Percentiles rank a stretch among this genome's conserved stretches.
phyloP scores from a whole-genome alignment of 2,888 invertebrate genomes.

The Sipha maydis region DNA sequence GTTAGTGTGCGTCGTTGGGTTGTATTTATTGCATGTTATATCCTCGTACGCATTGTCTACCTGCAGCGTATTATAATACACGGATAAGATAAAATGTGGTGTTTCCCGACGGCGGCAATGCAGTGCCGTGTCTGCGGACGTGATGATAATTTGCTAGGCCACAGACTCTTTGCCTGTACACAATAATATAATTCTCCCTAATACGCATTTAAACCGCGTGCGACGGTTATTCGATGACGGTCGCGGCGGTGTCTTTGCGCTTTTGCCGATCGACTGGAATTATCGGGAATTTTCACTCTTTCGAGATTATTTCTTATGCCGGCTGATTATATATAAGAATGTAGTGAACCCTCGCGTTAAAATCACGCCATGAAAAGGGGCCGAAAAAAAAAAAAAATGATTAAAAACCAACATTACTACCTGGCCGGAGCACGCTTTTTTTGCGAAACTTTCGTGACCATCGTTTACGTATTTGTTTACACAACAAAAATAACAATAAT shows the following conservation, averaged over 20 bases:
- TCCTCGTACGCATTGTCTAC: background rate
- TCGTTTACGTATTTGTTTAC: no score
- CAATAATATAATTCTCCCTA: background rate
- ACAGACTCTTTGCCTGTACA: background rate
- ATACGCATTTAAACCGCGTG: background rate
- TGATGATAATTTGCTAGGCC: constrained; percentile 16
- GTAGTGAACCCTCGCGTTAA: background rate
- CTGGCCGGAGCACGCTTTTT: no score
- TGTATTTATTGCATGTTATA: background rate
- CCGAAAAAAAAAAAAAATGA: background rate
- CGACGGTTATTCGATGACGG: background rate
- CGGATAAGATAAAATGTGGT: background rate
- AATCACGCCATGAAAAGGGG: background rate
- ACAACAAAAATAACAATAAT: no score
- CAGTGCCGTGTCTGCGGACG: background rate
- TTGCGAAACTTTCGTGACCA: no score
- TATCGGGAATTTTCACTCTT: constrained; percentile 15
- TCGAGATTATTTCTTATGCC: constrained; percentile 9
- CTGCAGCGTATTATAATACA: background rate
- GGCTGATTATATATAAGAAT: background rate
- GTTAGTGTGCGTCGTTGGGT: background rate
- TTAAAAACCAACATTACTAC: background rate
- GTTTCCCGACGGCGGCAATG: background rate
- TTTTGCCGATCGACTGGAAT: constrained; percentile 28
- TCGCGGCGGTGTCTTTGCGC: background rate